These are phyloP conservation scores for Hemaris fuciformis DNA, from an alignment of 2,888 invertebrate genomes.

Conservation along the genomic window DNA sequence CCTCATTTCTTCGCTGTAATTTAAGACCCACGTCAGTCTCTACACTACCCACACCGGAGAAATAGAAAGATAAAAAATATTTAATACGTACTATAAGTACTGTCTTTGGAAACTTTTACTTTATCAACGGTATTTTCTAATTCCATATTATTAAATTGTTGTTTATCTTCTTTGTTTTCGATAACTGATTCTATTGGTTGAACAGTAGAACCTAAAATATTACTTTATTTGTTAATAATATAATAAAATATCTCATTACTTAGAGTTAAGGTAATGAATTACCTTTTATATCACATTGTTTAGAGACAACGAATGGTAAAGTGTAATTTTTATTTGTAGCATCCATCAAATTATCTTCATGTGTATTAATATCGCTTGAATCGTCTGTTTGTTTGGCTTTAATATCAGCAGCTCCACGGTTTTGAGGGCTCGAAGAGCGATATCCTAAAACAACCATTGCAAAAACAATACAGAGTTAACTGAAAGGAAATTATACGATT, in stretches of 20 bases:
- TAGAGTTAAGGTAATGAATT: neutral
- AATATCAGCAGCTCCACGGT: conserved; percentile 17
- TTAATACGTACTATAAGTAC: neutral
- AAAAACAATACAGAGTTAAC: neutral
- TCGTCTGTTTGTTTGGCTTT: conserved; percentile 20
- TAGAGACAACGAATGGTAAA: neutral
- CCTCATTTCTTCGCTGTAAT: too few relatives aligned
- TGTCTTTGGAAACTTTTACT: neutral
- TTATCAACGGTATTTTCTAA: neutral
- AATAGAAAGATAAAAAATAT: neutral
- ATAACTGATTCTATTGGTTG: neutral
- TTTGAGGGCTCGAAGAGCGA: conserved; percentile 30
- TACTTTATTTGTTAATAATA: neutral
- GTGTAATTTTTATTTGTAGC: neutral
- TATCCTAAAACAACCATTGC: conserved; percentile 33
- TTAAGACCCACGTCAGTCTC: too few relatives aligned
- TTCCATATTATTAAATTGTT: neutral
- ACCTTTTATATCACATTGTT: neutral
- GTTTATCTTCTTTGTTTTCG: neutral
- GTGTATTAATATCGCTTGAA: neutral
- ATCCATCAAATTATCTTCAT: conserved; percentile 17
- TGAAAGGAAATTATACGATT: neutral
- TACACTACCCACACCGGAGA: too few relatives aligned
- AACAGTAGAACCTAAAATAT: neutral
- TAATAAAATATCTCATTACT: neutral